Conservation (phyloP, 2,797 vertebrate genomes). For the Trichosurus vulpecula region DNA sequence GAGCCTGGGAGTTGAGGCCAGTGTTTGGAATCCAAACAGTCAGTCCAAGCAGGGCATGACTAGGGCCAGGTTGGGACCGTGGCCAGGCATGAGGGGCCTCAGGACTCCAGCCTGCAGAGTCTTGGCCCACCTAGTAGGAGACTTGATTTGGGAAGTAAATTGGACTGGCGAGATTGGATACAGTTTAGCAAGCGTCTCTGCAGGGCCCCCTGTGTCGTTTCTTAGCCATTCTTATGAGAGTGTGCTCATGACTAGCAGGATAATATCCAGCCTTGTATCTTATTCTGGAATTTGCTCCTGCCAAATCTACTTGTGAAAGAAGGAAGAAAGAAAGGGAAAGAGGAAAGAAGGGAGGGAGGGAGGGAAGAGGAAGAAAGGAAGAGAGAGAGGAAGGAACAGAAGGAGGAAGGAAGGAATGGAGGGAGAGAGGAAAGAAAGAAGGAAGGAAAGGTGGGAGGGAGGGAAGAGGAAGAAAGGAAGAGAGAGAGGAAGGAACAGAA, state of each 20-base stretch:
- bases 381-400: no score
- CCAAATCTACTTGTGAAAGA: background rate
- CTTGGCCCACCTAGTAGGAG: background rate
- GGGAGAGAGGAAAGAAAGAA: no score
- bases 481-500: no score
- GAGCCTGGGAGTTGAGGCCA: background rate
- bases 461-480: no score
- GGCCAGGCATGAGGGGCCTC: background rate
- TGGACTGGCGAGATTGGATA: background rate
- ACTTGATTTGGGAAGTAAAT: background rate
- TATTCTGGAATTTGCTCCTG: background rate
- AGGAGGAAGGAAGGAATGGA: no score
- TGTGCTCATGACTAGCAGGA: no score
- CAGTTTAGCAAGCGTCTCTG: background rate
- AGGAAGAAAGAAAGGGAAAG: background rate
- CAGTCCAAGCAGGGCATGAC: background rate
- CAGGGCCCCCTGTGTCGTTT: background rate
- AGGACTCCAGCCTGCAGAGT: background rate
- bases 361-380: rapidly evolving
- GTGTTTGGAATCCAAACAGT: background rate
- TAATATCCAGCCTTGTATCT: background rate
- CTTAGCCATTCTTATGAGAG: background rate
- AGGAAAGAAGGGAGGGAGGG: no score
- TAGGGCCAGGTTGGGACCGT: background rate
- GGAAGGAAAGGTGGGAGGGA: no score